These are phyloP conservation scores for Petrolisthes cinctipes DNA, from an alignment of 2,888 invertebrate genomes.

Conservation along the genomic window DNA sequence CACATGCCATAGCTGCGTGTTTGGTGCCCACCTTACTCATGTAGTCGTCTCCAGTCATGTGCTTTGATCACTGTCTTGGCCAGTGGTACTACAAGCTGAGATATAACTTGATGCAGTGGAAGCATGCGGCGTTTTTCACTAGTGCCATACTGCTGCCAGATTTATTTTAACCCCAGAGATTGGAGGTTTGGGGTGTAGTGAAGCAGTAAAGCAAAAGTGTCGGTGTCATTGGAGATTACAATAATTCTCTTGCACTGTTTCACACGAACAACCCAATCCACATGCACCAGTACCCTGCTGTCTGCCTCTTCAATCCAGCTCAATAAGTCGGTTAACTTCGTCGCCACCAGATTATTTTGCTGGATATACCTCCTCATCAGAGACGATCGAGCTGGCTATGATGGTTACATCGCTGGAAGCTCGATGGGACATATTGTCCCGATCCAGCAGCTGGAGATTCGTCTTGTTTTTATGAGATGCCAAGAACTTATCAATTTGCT, in stretches of 20 bases:
- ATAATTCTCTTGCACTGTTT: neutral
- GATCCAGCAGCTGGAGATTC: slow-evolving; percentile 17
- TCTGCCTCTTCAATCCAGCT: slow-evolving; percentile 10
- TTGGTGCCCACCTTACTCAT: slow-evolving; percentile 15
- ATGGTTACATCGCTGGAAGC: neutral
- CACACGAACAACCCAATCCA: slow-evolving; percentile 12
- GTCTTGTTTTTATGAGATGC: neutral
- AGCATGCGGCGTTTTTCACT: slow-evolving; percentile 17
- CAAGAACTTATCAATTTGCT: neutral
- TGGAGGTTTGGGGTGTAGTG: neutral
- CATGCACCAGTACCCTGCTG: neutral
- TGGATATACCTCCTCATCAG: slow-evolving; percentile 3
- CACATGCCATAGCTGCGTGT: neutral
- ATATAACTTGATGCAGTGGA: neutral
- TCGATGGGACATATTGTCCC: neutral
- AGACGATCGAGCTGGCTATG: neutral
- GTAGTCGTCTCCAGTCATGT: neutral
- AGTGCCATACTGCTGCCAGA: slow-evolving; percentile 13
- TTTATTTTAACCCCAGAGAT: neutral
- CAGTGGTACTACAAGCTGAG: neutral
- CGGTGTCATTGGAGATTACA: slow-evolving; percentile 8
- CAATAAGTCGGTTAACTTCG: neutral
- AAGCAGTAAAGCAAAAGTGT: neutral
- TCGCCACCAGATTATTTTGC: neutral
- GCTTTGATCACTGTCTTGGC: slow-evolving; percentile 14